Conservation (phyloP, 2,888 invertebrate genomes). For the Melipona beecheii region DNA sequence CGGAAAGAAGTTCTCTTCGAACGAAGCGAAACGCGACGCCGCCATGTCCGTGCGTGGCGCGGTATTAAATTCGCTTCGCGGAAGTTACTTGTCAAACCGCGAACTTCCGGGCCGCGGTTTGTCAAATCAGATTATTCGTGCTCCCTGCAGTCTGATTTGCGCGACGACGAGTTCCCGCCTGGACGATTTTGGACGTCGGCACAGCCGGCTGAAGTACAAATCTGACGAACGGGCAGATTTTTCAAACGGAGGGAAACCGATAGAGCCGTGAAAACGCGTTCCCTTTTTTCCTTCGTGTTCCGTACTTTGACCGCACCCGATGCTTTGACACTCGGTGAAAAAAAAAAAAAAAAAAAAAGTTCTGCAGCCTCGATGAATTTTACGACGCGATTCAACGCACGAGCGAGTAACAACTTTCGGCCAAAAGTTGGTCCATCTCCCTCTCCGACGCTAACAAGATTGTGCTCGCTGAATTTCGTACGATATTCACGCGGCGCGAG, state of each 20-base stretch:
- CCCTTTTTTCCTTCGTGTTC: neutral
- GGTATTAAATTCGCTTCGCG: slow-evolving; percentile 23
- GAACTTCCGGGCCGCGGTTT: neutral
- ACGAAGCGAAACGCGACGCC: slow-evolving; percentile 25
- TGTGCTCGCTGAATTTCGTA: neutral
- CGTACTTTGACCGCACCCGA: neutral
- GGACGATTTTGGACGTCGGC: neutral
- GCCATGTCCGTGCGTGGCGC: slow-evolving; percentile 7
- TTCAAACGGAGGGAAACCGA: neutral
- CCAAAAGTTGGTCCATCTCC: neutral
- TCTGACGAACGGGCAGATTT: too few species aligned
- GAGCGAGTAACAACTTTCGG: neutral
- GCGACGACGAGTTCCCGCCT: slow-evolving; percentile 8
- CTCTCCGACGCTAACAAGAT: neutral
- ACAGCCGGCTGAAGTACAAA: neutral
- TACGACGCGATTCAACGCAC: neutral
- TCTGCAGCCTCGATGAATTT: neutral
- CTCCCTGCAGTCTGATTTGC: slow-evolving; percentile 38
- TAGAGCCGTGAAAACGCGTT: neutral
- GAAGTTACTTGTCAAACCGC: slow-evolving; percentile 21
- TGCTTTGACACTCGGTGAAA: too few species aligned
- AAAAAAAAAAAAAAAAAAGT: too few species aligned
- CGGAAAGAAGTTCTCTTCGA: slow-evolving; percentile 3
- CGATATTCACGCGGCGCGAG: slow-evolving; percentile 3
- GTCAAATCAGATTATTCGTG: slow-evolving; percentile 43